These are phyloP conservation scores for Takifugu ocellatus DNA, from an alignment of 2,797 vertebrate genomes.

Conservation along the genomic window DNA sequence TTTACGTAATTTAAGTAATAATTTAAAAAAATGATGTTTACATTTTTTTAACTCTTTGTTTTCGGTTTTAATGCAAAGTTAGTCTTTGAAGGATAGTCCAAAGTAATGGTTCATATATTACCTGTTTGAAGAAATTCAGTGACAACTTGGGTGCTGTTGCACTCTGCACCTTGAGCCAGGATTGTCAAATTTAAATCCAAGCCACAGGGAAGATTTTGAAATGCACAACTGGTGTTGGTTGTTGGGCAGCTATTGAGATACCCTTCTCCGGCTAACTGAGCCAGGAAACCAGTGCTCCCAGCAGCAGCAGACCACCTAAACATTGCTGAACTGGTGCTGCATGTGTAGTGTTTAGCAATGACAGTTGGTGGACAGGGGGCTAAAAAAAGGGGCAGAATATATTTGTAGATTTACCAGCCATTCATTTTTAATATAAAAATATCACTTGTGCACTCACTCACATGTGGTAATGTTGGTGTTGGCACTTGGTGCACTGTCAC, in stretches of 20 bases:
- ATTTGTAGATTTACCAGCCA: neutral
- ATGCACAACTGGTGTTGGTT: conserved; percentile 50
- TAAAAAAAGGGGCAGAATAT: conserved; percentile 28
- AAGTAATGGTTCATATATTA: conserved; percentile 13
- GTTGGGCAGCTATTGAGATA: conserved; percentile 53
- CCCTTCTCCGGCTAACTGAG: conserved; percentile 33
- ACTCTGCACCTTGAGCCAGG: conserved; percentile 52
- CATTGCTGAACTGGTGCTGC: conserved; percentile 42
- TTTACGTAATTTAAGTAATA: too few species aligned
- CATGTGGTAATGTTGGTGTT: conserved; percentile 50
- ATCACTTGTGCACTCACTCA: conserved; percentile 19
- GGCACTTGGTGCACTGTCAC: conserved; percentile 50
- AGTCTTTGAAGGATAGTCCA: too few species aligned
- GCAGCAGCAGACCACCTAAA: conserved; percentile 54
- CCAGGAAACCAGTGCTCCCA: conserved; percentile 48
- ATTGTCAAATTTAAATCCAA: conserved; percentile 61
- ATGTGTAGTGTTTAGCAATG: conserved; percentile 40
- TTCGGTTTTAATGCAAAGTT: too few species aligned
- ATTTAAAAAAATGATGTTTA: too few species aligned
- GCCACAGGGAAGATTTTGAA: conserved; percentile 67
- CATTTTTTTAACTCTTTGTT: too few species aligned
- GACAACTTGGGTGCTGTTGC: conserved; percentile 59
- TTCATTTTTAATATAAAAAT: too few species aligned
- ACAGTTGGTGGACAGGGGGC: conserved; percentile 65
- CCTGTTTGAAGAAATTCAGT: conserved; percentile 58